These are phyloP conservation scores for Strix uralensis DNA, from an alignment of 2,113 vertebrate species.

Conservation along the genomic window DNA sequence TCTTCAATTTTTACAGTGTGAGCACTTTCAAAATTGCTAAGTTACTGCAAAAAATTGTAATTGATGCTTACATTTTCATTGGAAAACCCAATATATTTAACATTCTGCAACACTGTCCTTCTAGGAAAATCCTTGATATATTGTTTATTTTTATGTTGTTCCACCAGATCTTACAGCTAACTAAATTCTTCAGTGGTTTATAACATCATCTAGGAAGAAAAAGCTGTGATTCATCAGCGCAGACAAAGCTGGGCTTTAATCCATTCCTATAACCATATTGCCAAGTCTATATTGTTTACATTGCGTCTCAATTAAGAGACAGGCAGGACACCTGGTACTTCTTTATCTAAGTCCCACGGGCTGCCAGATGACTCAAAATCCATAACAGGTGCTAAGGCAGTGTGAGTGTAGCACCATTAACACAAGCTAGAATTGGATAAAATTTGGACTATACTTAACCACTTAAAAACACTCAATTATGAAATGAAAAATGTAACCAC, in stretches of 20 bases:
- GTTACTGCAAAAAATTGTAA: neutral
- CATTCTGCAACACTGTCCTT: neutral
- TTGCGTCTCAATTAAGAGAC: slow-evolving; percentile 80
- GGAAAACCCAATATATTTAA: slow-evolving; percentile 1
- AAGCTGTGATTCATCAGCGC: slow-evolving; percentile 71
- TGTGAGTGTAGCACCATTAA: slow-evolving; percentile 72
- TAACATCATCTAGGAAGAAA: slow-evolving; percentile 65
- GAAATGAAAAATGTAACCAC: slow-evolving; percentile 68
- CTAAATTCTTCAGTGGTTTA: slow-evolving; percentile 67
- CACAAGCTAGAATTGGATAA: slow-evolving; percentile 71
- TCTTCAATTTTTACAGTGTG: neutral
- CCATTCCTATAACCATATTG: slow-evolving; percentile 77
- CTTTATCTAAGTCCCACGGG: slow-evolving; percentile 78
- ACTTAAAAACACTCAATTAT: slow-evolving; percentile 72
- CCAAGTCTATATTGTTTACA: slow-evolving; percentile 80
- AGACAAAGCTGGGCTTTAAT: slow-evolving; percentile 78
- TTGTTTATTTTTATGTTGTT: slow-evolving; percentile 42
- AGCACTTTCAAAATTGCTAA: neutral
- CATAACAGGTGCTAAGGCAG: slow-evolving; percentile 80
- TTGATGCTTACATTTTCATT: neutral
- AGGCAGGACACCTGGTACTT: slow-evolving; percentile 82
- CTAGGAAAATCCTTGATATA: neutral
- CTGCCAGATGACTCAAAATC: slow-evolving; percentile 84
- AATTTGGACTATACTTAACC: slow-evolving; percentile 70
- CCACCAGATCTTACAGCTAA: slow-evolving; percentile 43